Evolutionary conservation across 2,797 vertebrate species (phyloP), one percentile per base, ranked within the genome.

Genomic region (Bothrops alternatus): DNA sequence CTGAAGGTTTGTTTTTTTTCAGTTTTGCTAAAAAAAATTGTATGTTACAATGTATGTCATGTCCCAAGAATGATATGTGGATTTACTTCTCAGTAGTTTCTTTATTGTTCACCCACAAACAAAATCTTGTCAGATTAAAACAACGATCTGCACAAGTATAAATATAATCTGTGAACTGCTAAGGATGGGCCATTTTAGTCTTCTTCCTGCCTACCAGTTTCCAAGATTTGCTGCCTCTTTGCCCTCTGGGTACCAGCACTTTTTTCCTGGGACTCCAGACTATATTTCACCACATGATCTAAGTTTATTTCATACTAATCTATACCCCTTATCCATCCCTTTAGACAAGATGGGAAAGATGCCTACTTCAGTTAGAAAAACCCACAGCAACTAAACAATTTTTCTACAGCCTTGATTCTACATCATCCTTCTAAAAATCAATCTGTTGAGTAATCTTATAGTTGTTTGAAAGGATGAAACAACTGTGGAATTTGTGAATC

Each of bases 1-100:
- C 8, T 23, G 20, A 42, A 42, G 0, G 2, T 42, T 8, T 32
- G 32, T 3, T 6, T 2, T 4, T 4, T 37, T 23, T 4, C 10
- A 47, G 37, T 4, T 42, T 82, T 82, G 37, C 37, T 47, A 42
- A 42, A 20, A 32, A 32, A 78, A 78, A 42, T 23, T 58, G 73
- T 78, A 42, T 42, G 18, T 42, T 78, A 82, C 73, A 82, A 47
- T 47, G 32, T 63, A 73, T 73, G 65, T 37, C n/a, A 73, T n/a
- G 14, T 73, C 65, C 65, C 65, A 18, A 73, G 65, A 69, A 32
- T 18, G n/a, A 73, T 6, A 73, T 6, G 3, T 18, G n/a, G 65
- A 32, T 6, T 73, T 7, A 32, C 5, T 73, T 73, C 16, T 73
- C 6, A 18, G 6, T 73, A 73, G 14, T 37, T 73, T 28, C 60